A percentile compares a stretch with the other conserved stretches of the same genome.
These are phyloP conservation scores for Lathronympha strigana DNA, from an alignment of 2,888 invertebrate species.

Conservation along the genomic window DNA sequence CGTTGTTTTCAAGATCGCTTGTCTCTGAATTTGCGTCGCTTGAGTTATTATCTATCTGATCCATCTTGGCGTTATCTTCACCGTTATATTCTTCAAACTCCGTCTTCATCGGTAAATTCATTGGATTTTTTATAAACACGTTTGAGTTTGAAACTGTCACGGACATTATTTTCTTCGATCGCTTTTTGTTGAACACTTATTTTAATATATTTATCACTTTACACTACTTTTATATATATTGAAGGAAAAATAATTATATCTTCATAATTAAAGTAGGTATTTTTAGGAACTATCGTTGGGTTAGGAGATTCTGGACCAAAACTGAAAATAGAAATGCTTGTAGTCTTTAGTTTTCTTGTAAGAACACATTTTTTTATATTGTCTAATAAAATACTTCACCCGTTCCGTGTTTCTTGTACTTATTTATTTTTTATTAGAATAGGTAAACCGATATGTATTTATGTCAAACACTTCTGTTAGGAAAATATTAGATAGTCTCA, in stretches of 20 bases:
- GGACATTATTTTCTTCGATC: slow-evolving; percentile 66
- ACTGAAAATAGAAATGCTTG: slow-evolving; percentile 48
- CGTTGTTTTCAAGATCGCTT: slow-evolving; percentile 75
- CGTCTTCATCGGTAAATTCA: slow-evolving; percentile 76
- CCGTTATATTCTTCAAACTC: slow-evolving; percentile 72
- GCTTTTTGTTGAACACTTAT: slow-evolving; percentile 43
- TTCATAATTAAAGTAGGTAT: slow-evolving; percentile 80
- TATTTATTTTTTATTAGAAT: slow-evolving; percentile 15
- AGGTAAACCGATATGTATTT: too few relatives aligned
- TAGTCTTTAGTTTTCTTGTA: slow-evolving; percentile 17
- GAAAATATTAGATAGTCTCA: too few relatives aligned
- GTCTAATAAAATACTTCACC: slow-evolving; percentile 50
- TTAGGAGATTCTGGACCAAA: slow-evolving; percentile 78
- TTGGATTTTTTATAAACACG: slow-evolving; percentile 71
- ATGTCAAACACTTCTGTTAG: too few relatives aligned
- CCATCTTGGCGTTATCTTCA: slow-evolving; percentile 63
- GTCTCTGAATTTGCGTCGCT: slow-evolving; percentile 75
- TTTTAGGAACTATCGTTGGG: slow-evolving; percentile 85
- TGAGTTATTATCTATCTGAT: slow-evolving; percentile 70
- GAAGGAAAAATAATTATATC: slow-evolving; percentile 80
- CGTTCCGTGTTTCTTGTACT: slow-evolving; percentile 52
- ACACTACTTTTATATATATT: slow-evolving; percentile 60
- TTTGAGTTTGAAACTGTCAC: slow-evolving; percentile 73
- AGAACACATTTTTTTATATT: not conserved
- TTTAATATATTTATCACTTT: slow-evolving; percentile 44